phyloP scores from a whole-genome alignment of 2,113 vertebrate genomes.

The Dendropsophus ebraccatus region DNA sequence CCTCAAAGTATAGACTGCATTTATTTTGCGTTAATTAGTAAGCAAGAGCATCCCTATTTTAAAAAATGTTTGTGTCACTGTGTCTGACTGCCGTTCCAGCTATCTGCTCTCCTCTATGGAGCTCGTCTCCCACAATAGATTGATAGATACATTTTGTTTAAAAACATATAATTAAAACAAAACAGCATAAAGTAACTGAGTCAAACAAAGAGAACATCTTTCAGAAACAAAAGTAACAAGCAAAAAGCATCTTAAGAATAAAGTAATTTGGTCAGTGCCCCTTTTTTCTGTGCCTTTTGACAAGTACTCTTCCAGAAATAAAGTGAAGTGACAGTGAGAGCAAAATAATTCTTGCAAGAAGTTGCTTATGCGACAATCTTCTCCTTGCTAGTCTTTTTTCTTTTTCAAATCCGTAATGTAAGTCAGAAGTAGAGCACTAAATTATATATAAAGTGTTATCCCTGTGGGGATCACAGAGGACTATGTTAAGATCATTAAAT shows the following conservation, averaged over 20 bases:
- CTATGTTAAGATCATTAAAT: constrained; percentile 51
- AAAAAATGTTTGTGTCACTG: too few species aligned
- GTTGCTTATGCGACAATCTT: constrained; percentile 58
- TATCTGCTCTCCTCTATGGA: too few species aligned
- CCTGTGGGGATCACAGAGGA: constrained; percentile 49
- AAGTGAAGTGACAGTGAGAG: constrained; percentile 55
- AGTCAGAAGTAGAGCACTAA: constrained; percentile 55
- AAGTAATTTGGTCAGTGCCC: constrained; percentile 46
- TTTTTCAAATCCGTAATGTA: constrained; percentile 27
- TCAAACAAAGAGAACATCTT: not conserved
- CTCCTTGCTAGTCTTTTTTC: constrained; percentile 23
- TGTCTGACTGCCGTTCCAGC: too few species aligned
- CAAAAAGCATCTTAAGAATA: not conserved
- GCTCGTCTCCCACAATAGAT: too few species aligned
- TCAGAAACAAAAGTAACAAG: not conserved
- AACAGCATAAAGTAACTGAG: too few species aligned
- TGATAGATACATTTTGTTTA: too few species aligned
- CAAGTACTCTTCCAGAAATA: constrained; percentile 56
- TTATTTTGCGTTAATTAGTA: too few species aligned
- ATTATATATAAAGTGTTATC: constrained; percentile 58
- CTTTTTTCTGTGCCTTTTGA: constrained; percentile 29
- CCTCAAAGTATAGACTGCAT: too few species aligned
- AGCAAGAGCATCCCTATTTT: too few species aligned
- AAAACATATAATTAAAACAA: too few species aligned
- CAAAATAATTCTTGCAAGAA: constrained; percentile 50